Evolutionary conservation across 2,113 vertebrate genomes (phyloP), one percentile per base, ranked within the genome.

Genomic region (Rhea americana): DNA sequence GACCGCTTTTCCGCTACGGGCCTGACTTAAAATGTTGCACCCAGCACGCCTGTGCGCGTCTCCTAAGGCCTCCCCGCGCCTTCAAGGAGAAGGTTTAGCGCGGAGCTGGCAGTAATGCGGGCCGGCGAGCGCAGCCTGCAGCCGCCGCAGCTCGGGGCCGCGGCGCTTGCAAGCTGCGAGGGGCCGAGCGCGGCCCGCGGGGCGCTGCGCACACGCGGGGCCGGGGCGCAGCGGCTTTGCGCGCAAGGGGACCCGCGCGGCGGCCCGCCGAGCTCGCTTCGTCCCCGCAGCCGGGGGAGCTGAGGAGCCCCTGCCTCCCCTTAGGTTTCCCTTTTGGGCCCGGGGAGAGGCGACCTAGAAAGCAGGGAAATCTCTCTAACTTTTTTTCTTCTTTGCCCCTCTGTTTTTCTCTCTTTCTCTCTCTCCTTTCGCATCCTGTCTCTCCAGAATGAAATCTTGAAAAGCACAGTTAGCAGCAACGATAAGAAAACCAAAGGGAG

Each of bases 401-500:
- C 84, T 90, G 26, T 94, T 70, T 93, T 45, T 79, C 48, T 82
- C 58, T 89, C 59, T 92, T 81, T 93, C 66, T 94, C 78, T 95
- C 63, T 43, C 78, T 75, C 15, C 28, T 50, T 48, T 89, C 47
- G 3, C 89, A 81, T 93, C 74, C 43, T 86, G 62, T 88, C 89
- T 95, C 89, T 95, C 94, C 98, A 99, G 99, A 99, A 98, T 68
- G 99, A 99, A 97, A 98, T 99, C 96, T 98, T 99, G 93, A 99
- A 99, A 98, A 99, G 88, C 98, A 97, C 98, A 98, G 96, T 98
- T 94, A 97, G 98, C 98, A 98, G 97, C 97, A 98, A 97, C 82
- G 99, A 99, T 97, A 99, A 99, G 98, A 99, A 99, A 98, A 99
- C 98, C 83, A 99, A 99, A 98, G 99, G 99, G 58, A 98, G 99